Base-by-base conservation (phyloP, 2,797 vertebrate species). In the Muscicapa striata region DNA sequence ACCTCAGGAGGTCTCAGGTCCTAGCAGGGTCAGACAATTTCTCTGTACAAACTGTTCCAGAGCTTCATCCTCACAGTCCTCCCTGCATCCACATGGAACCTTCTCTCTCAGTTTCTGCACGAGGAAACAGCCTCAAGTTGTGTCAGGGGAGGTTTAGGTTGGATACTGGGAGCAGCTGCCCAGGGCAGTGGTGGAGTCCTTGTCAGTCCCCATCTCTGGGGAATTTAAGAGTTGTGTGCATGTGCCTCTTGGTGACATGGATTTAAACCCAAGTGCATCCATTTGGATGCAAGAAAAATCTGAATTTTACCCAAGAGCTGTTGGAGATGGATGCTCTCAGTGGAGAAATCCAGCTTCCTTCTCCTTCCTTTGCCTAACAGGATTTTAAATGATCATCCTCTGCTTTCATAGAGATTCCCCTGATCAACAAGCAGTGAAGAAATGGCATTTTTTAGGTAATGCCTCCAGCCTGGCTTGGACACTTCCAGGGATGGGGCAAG, bases 261-360 rank as follows among this genome's bases (percentile, higher is more conserved):
- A 43, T 87, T 87, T 72, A 15, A 59, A 85, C 29, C 14, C 29
- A 69, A 21, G 14, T 7, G 18, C n/a, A 22, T 57, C 46, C 6
- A 15, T 61, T 15, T 74, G n/a, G 13, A 74, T 45, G 19, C 27
- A 59, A 74, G 81, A 72, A 76, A 30, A 26, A 78, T 10, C 30
- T 68, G 64, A 45, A 10, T 4, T 70, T 70, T 6, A 45, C 14
- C 7, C 16, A 15, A 4, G 62, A 27, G 4, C 13, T 74, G 49
- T 29, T 52, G 29, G 36, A 18, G 0, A 0, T 0, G 6, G 21
- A 12, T 5, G 14, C 22, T 69, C 12, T 79, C 38, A 36, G 17
- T 29, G 46, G 46, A 77, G 52, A 84, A 66, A 87, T 66, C 10
- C 43, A 51, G 3, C 15, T 80, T 70, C 59, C 29, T 68, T 85